These are phyloP conservation scores for Epinotia ramella DNA, from an alignment of 2,888 invertebrate genomes.

Conservation along the genomic window DNA sequence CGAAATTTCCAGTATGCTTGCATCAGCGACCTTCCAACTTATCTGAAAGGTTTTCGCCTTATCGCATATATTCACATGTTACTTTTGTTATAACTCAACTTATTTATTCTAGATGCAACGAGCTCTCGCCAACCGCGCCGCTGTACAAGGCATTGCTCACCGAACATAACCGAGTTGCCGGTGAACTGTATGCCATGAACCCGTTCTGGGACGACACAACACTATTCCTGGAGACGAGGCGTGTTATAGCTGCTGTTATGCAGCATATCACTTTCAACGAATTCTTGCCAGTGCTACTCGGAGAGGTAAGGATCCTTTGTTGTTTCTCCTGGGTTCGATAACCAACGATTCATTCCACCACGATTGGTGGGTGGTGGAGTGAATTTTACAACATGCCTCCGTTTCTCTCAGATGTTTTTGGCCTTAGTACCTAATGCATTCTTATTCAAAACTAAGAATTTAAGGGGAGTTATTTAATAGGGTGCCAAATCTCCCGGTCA, in stretches of 20 bases:
- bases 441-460: too few relatives aligned
- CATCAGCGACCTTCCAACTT: not conserved
- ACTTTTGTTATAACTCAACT: not conserved
- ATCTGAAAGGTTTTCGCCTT: not conserved
- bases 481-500: too few relatives aligned
- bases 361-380: too few relatives aligned
- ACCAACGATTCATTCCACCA: too few relatives aligned
- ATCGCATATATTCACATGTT: not conserved
- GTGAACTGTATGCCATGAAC: constrained; percentile 88
- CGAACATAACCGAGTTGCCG: constrained; percentile 93
- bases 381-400: too few relatives aligned
- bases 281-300: constrained; percentile 91
- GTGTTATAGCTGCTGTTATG: constrained; percentile 91
- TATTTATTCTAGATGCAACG: constrained; percentile 80
- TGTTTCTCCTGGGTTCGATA: too few relatives aligned
- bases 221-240: constrained; percentile 90
- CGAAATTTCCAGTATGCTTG: not conserved
- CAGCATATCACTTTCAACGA: constrained; percentile 95
- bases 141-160: constrained; percentile 89
- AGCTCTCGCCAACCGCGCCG: constrained; percentile 88
- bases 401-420: too few relatives aligned
- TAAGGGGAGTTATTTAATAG: too few relatives aligned
- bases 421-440: too few relatives aligned
- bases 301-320: constrained; percentile 87
- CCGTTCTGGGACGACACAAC: constrained; percentile 92